These are phyloP conservation scores for Heloderma charlesbogerti DNA, from an alignment of 2,113 vertebrate genomes.

Conservation along the genomic window DNA sequence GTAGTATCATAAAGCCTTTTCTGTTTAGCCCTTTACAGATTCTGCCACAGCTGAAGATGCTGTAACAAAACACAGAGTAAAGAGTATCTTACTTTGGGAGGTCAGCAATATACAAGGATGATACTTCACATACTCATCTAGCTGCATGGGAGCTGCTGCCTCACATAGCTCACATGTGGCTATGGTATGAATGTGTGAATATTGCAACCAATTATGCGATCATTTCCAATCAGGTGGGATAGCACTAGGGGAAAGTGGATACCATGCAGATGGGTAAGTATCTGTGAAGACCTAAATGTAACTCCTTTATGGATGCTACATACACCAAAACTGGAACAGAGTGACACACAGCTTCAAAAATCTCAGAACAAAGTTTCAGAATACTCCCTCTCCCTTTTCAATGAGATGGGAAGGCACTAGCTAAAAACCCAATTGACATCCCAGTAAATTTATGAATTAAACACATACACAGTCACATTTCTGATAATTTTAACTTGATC, in stretches of 20 bases:
- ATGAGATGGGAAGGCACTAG: too few relatives aligned
- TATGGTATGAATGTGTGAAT: background rate
- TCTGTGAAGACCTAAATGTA: background rate
- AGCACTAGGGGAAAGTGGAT: background rate
- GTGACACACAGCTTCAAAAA: background rate
- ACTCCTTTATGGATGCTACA: background rate
- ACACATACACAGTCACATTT: background rate
- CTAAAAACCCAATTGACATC: too few relatives aligned
- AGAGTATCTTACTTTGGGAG: background rate
- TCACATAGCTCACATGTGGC: background rate
- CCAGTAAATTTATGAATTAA: too few relatives aligned
- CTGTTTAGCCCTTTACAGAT: background rate
- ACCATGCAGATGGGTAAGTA: background rate
- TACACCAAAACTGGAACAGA: too few relatives aligned
- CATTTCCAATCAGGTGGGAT: too few relatives aligned
- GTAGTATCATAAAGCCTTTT: background rate
- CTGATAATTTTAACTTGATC: background rate
- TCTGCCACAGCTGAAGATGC: background rate
- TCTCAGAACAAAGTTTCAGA: background rate
- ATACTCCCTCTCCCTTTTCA: background rate
- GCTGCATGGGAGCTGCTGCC: background rate
- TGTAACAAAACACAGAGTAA: slow-evolving; percentile 7
- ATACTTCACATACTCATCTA: too few relatives aligned
- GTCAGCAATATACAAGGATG: background rate
- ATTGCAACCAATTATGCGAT: too few relatives aligned